A percentile compares a stretch with the other conserved stretches of the same genome.
Evolutionary conservation across 2,888 invertebrate genomes (phyloP).

Genomic region (Taphrorychus bicolor): DNA sequence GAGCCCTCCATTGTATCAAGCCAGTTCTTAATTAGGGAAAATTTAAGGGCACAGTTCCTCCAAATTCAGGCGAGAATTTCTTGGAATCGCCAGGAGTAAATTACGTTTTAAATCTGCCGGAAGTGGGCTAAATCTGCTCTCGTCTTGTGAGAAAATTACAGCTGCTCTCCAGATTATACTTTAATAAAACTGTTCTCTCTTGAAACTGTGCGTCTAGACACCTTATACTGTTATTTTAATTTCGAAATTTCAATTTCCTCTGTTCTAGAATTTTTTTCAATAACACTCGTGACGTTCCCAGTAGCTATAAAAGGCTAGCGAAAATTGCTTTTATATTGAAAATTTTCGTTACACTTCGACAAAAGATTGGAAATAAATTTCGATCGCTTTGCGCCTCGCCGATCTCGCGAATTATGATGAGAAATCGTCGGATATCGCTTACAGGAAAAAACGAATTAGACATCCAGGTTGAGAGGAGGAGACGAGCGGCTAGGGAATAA

Average conservation of each 20-base stretch:
- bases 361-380: neutral
- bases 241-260: neutral
- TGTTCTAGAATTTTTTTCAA: conserved; percentile 1
- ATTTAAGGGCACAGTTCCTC: conserved; percentile 27
- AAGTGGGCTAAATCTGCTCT: conserved; percentile 13
- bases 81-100: conserved; percentile 25
- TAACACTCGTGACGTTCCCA: conserved; percentile 1
- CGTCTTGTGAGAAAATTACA: conserved; percentile 21
- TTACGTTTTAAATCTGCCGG: conserved; percentile 28
- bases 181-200: neutral
- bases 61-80: conserved; percentile 33
- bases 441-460: neutral
- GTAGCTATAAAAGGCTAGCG: neutral
- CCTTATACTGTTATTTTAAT: neutral
- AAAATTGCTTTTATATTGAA: conserved; percentile 8
- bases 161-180: conserved; percentile 5
- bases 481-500: neutral
- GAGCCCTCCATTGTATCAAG: conserved; percentile 24
- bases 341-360: neutral
- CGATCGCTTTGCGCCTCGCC: neutral
- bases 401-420: neutral
- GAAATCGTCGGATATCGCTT: neutral
- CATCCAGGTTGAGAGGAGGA: neutral
- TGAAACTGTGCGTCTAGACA: neutral
- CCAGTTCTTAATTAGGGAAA: conserved; percentile 34